phyloP scores from a whole-genome alignment of 1,140 invertebrate species.

The Dendroctonus valens region DNA sequence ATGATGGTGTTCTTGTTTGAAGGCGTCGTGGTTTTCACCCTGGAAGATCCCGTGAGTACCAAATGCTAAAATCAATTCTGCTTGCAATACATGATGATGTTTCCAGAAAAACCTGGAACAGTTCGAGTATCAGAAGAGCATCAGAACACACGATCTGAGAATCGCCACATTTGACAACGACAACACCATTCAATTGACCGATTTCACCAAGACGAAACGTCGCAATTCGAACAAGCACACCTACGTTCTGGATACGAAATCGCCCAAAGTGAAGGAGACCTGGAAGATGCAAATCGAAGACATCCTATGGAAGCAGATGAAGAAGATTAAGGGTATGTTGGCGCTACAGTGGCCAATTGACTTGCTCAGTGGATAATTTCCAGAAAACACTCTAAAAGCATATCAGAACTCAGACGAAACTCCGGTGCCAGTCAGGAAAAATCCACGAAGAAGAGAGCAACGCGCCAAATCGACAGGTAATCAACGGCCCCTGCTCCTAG shows the following conservation, averaged over 20 bases:
- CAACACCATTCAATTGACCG: constrained; percentile 36
- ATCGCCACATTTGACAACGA: constrained; percentile 40
- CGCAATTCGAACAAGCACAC: constrained; percentile 26
- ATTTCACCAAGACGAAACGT: constrained; percentile 41
- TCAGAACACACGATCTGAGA: constrained; percentile 40
- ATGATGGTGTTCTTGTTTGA: constrained; percentile 44
- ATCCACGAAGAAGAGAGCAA: not conserved
- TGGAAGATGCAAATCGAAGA: constrained; percentile 42
- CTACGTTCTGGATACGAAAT: constrained; percentile 42
- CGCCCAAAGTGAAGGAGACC: constrained; percentile 34
- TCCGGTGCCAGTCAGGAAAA: not conserved
- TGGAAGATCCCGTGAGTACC: constrained; percentile 28
- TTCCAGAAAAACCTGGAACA: constrained; percentile 39
- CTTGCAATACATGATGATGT: not conserved
- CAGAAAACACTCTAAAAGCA: constrained; percentile 10
- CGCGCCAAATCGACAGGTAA: constrained; percentile 19
- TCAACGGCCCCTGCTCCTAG: not conserved
- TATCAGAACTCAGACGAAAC: not conserved
- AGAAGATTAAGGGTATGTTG: constrained; percentile 39
- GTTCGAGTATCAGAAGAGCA: constrained; percentile 38
- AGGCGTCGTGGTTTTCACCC: constrained; percentile 39
- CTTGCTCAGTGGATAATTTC: not conserved
- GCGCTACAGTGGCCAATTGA: not conserved
- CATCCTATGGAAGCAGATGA: constrained; percentile 42
- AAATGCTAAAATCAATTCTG: not conserved